A percentile compares a stretch with the other conserved stretches of the same genome.
Evolutionary conservation across 2,888 invertebrate species (phyloP).

Genomic region (Drosophila merina): DNA sequence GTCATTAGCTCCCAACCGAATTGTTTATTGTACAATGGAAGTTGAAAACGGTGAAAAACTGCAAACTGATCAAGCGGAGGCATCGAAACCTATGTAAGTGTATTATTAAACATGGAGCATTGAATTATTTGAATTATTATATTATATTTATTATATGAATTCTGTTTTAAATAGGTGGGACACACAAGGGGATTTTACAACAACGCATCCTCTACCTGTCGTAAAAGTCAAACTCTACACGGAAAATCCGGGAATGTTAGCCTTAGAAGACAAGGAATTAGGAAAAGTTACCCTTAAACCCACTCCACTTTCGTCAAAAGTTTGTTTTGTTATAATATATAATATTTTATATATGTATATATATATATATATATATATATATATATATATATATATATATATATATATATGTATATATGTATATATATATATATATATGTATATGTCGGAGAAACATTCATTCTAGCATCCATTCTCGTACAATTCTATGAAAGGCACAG

Average conservation of each 20-base stretch:
- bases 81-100: constrained; percentile 96
- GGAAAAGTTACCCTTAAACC: constrained; percentile 96
- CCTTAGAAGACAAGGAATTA: constrained; percentile 99
- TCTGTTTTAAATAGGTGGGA: constrained; percentile 91
- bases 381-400: no score
- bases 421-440: no score
- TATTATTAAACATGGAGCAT: neutral
- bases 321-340: constrained; percentile 78
- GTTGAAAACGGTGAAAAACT: constrained; percentile 99
- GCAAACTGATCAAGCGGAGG: constrained; percentile 99
- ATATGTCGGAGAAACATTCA: no score
- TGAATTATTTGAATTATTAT: neutral
- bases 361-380: no score
- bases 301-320: constrained; percentile 94
- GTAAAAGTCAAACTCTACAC: constrained; percentile 99
- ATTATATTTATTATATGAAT: neutral
- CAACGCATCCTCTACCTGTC: constrained; percentile 97
- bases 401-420: no score
- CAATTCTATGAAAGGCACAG: no score
- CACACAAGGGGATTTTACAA: constrained; percentile 99
- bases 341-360: neutral
- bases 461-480: no score
- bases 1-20: constrained; percentile 97
- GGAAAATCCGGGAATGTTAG: constrained; percentile 98
- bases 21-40: constrained; percentile 99